Base-by-base conservation (phyloP, 2,888 invertebrate genomes). In the Aphelenchoides bicaudatus region DNA sequence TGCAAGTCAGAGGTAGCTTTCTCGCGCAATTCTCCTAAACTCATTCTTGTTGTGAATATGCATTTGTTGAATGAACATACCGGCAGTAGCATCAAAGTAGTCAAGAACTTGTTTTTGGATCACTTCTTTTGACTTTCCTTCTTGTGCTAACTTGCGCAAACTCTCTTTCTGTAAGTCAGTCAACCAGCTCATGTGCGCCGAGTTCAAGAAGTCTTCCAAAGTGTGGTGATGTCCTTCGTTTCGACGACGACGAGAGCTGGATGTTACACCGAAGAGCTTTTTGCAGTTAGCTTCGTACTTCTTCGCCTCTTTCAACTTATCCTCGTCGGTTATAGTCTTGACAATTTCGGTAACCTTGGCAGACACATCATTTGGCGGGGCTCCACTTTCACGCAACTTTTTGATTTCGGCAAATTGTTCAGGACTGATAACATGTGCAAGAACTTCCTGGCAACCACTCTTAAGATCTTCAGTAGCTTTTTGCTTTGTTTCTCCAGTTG, bases 121-220 rank as follows among this genome's bases (percentile, higher is more conserved):
- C 2, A 28, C 58, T 59, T 43, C 65, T 21, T 74, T 72, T 8
- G 63, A 46, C 29, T 63, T 65, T 30, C 69, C 72, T 10, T 62
- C 62, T 23, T 58, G 63, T 46, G 70, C 66, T 50, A 67, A 28
- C n/a, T 46, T 39, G 5, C 56, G 37, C 16, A 67, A 47, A 8
- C 58, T 56, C n/a, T 55, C 58, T 48, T 61, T 64, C 58, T 70
- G 70, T 10, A 48, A 64, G 19, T 56, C 59, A 6, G 55, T 62
- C 29, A 71, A 43, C 72, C 72, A 71, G 46, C 47, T 56, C 37
- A 72, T 53, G 38, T 72, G 72, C n/a, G n/a, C n/a, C 16, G 70
- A 63, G 25, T 66, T 65, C 23, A 68, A 55, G 29, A 59, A 61
- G 30, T 65, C 67, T 10, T 70, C 66, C 5, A 67, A 38, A 10